phyloP scores from a whole-genome alignment of 2,113 vertebrate species.

The Nibea coibor region DNA sequence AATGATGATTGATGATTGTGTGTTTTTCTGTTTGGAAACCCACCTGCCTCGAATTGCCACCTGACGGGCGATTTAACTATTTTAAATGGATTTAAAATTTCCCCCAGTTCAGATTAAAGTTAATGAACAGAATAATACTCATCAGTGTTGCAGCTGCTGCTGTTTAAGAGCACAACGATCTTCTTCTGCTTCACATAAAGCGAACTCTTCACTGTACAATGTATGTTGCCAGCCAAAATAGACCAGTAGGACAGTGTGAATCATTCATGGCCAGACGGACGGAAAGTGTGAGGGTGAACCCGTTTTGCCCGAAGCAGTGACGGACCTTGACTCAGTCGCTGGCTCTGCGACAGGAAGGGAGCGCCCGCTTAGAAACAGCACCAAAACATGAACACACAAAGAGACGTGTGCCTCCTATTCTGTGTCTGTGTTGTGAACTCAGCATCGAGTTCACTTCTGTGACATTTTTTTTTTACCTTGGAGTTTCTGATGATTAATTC shows the following conservation, averaged over 20 bases:
- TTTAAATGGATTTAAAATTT: not conserved
- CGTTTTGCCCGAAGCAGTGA: conserved; percentile 40
- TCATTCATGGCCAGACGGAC: conserved; percentile 71
- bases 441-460: not conserved
- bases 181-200: not conserved
- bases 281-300: conserved; percentile 75
- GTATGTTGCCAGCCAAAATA: conserved; percentile 37
- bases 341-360: conserved; percentile 40
- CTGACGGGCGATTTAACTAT: not conserved
- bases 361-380: conserved; percentile 63
- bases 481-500: not conserved
- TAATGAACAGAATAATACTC: conserved; percentile 14
- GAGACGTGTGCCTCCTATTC: not conserved
- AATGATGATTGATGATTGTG: not conserved
- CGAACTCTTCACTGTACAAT: conserved; percentile 15
- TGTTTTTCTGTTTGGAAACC: not conserved
- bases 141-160: conserved; percentile 10
- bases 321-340: conserved; percentile 61
- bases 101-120: not conserved
- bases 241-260: conserved; percentile 61
- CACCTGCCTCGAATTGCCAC: not conserved
- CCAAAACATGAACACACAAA: conserved; percentile 59
- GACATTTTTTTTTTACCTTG: not conserved
- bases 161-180: not conserved
- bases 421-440: not conserved